These are phyloP conservation scores for Botia kubotai DNA, from an alignment of 2,797 vertebrate genomes.

Conservation along the genomic window DNA sequence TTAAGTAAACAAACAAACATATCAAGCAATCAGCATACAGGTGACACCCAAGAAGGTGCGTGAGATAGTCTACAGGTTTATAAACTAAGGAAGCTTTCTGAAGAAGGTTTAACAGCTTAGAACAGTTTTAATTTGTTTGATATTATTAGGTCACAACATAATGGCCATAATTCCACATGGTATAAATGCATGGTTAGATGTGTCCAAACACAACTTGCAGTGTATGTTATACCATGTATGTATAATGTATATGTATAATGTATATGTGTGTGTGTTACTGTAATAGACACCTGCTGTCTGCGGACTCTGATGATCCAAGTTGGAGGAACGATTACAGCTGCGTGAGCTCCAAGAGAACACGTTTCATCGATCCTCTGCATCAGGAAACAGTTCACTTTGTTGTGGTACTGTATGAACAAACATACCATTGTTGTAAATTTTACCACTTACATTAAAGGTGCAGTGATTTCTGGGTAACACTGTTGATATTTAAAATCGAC, in stretches of 20 bases:
- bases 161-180: too few relatives aligned
- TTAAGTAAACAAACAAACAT: neutral
- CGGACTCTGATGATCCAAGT: constrained; percentile 93
- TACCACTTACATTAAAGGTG: neutral
- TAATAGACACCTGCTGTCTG: constrained; percentile 80
- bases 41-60: neutral
- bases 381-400: constrained; percentile 97
- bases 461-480: too few relatives aligned
- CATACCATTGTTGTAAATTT: neutral
- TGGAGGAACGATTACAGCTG: constrained; percentile 91
- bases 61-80: neutral
- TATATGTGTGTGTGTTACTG: too few relatives aligned
- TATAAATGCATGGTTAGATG: too few relatives aligned
- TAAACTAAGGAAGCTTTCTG: neutral
- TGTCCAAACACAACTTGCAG: too few relatives aligned
- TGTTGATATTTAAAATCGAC: too few relatives aligned
- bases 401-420: constrained; percentile 87
- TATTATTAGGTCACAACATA: neutral
- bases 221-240: too few relatives aligned
- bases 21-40: neutral
- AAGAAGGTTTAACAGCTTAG: neutral
- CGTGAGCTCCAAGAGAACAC: constrained; percentile 91
- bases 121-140: neutral
- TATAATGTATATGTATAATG: too few relatives aligned
- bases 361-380: constrained; percentile 95